Evolutionary conservation across 2,888 invertebrate genomes (phyloP).

Genomic region (Unio delphinus): DNA sequence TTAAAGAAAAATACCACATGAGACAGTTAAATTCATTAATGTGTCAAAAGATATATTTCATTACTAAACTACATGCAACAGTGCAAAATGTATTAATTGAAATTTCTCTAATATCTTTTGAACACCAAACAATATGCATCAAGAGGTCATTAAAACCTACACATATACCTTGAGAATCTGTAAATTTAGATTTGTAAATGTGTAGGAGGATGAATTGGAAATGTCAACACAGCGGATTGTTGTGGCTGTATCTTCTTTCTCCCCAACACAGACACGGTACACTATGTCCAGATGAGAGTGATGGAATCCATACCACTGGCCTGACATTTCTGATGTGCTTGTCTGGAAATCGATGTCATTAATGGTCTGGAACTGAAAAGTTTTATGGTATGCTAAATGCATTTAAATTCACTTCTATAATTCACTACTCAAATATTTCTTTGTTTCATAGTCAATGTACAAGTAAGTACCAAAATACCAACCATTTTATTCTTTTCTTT

Average conservation of each 20-base stretch:
- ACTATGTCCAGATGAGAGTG: slow-evolving; percentile 31
- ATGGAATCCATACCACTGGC: slow-evolving; percentile 44
- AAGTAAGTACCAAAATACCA: too few species aligned
- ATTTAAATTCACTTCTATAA: background rate
- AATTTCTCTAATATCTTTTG: too few species aligned
- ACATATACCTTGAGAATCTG: slow-evolving; percentile 6
- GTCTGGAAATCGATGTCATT: slow-evolving; percentile 36
- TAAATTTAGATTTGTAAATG: background rate
- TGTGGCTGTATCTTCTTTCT: background rate
- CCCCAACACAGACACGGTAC: slow-evolving; percentile 28
- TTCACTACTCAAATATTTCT: background rate
- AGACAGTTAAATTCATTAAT: too few species aligned
- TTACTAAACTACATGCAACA: too few species aligned
- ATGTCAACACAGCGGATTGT: background rate
- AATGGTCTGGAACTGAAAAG: slow-evolving; percentile 22
- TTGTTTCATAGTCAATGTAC: background rate
- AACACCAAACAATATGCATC: too few species aligned
- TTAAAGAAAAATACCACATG: too few species aligned
- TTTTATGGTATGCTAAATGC: background rate
- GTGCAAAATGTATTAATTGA: too few species aligned
- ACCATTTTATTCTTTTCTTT: too few species aligned
- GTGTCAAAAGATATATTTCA: too few species aligned
- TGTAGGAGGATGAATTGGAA: background rate
- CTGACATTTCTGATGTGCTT: slow-evolving; percentile 15
- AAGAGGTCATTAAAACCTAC: too few species aligned